These are phyloP conservation scores for Proterorhinus semilunaris DNA, from an alignment of 2,113 vertebrate species.

Conservation along the genomic window DNA sequence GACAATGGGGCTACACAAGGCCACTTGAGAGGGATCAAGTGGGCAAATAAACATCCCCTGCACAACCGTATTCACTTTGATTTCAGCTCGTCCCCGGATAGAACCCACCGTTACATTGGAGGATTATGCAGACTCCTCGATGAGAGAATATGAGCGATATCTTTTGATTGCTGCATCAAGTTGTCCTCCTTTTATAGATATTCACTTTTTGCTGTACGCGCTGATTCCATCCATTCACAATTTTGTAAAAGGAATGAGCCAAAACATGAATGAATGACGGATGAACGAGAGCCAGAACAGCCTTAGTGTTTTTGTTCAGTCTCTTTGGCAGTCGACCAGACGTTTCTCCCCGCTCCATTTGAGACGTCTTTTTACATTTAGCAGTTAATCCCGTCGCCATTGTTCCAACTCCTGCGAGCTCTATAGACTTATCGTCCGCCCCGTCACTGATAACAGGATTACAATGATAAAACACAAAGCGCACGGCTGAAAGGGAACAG, in stretches of 20 bases:
- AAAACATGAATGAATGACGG: background rate
- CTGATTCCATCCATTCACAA: background rate
- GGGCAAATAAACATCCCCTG: slow-evolving; percentile 36
- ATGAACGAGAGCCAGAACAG: background rate
- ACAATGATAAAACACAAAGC: background rate
- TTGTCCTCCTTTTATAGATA: too few species aligned
- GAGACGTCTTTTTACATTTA: slow-evolving; percentile 22
- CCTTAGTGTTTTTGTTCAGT: slow-evolving; percentile 10
- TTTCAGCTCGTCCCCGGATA: too few species aligned
- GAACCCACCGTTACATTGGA: too few species aligned
- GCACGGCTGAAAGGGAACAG: background rate
- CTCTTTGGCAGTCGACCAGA: slow-evolving; percentile 36
- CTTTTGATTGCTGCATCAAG: too few species aligned
- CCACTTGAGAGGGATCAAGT: slow-evolving; percentile 42
- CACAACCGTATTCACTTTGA: background rate
- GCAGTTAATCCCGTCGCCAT: slow-evolving; percentile 1
- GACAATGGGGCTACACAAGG: slow-evolving; percentile 43
- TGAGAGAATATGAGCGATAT: too few species aligned
- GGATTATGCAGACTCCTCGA: too few species aligned
- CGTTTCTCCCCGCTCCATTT: slow-evolving; percentile 33
- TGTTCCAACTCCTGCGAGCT: slow-evolving; percentile 6
- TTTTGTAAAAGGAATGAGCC: background rate
- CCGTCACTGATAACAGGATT: background rate
- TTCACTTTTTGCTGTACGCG: too few species aligned
- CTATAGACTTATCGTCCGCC: background rate